Percentiles rank a stretch among this genome's conserved stretches.
These are phyloP conservation scores for Aphelinus certus DNA, from an alignment of 1,140 invertebrate genomes.

Conservation along the genomic window DNA sequence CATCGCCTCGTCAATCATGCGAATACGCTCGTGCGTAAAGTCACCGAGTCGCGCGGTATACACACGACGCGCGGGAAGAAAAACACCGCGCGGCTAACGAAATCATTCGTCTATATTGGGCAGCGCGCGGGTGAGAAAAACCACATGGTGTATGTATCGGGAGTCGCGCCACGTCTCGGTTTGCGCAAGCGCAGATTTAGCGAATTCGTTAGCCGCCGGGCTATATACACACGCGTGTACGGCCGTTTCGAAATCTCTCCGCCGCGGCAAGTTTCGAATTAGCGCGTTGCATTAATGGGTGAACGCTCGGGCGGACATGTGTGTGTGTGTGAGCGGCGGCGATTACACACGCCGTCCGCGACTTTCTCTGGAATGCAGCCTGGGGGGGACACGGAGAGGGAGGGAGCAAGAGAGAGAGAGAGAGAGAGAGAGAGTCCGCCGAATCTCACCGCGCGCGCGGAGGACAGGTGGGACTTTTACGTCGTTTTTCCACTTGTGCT, in stretches of 20 bases:
- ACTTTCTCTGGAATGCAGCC: constrained; percentile 52
- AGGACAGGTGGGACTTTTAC: background rate
- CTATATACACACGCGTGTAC: background rate
- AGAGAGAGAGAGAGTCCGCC: constrained; percentile 25
- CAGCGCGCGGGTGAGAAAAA: too few species aligned
- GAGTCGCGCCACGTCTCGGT: background rate
- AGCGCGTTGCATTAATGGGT: constrained; percentile 5
- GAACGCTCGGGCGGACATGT: background rate
- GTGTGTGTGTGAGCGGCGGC: background rate
- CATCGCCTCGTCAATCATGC: too few species aligned
- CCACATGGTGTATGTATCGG: too few species aligned
- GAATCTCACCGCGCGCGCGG: background rate
- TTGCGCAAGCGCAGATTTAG: constrained; percentile 18
- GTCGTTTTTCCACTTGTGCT: constrained; percentile 13
- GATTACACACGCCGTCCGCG: constrained; percentile 15
- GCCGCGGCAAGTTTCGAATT: constrained; percentile 1
- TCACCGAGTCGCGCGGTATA: too few species aligned
- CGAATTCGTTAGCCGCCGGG: background rate
- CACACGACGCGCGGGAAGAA: background rate
- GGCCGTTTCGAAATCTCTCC: constrained; percentile 11
- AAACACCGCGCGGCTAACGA: background rate
- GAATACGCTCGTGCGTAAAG: too few species aligned
- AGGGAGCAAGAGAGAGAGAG: constrained; percentile 33
- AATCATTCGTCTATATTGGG: too few species aligned
- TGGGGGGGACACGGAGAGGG: background rate